These are phyloP conservation scores for Cariama cristata DNA, from an alignment of 2,113 vertebrate genomes.

Conservation along the genomic window DNA sequence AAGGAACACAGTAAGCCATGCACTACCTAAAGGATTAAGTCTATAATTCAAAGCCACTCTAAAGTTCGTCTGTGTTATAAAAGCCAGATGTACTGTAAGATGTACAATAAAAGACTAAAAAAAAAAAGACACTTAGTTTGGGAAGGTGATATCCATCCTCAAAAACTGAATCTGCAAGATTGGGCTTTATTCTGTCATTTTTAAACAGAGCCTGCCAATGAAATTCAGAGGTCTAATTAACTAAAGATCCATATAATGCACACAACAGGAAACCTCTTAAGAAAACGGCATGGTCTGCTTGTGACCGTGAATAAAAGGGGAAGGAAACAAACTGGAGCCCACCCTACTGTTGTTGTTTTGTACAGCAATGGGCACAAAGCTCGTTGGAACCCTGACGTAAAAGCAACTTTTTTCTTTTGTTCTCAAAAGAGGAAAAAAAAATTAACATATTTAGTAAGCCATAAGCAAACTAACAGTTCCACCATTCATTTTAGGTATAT, in stretches of 20 bases:
- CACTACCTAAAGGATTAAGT: not conserved
- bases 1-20: not conserved
- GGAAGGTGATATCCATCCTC: not conserved
- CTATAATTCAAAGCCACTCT: not conserved
- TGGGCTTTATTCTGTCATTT: not conserved
- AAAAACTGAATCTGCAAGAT: not conserved
- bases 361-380: not conserved
- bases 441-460: not conserved
- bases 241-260: not conserved
- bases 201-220: not conserved
- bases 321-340: not conserved
- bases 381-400: accelerated
- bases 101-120: not conserved
- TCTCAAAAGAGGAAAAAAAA: not conserved
- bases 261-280: not conserved
- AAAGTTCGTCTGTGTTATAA: not conserved
- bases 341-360: not conserved
- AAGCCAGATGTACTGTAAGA: not conserved
- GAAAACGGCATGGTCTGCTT: not conserved
- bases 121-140: too few species aligned
- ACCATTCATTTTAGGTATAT: not conserved
- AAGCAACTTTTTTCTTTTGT: not conserved
- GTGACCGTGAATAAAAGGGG: not conserved
- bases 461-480: not conserved
- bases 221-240: not conserved